Base-by-base conservation (phyloP, 2,113 vertebrate species). In the Lethenteron camtschaticum region DNA sequence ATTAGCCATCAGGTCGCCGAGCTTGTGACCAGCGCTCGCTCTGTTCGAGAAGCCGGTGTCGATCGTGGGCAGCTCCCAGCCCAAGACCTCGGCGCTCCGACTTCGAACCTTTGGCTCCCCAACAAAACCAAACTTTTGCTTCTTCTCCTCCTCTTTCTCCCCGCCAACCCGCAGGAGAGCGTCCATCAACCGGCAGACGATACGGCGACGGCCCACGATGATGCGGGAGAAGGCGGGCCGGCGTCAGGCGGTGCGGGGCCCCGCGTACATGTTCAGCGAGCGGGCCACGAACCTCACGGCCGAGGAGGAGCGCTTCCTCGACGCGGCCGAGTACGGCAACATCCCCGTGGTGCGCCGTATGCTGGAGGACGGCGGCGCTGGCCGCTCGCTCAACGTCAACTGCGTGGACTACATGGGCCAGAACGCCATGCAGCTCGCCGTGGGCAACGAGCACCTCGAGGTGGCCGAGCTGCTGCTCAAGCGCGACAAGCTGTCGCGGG, bases 351-450 rank as follows among this genome's bases (percentile, higher is more conserved):
- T 96, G 55, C 85, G 92, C 56, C 95, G 95, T 76, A 96, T 96
- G 92, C 78, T 96, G 76, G 92, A 96, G 70, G 63, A 66, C 9
- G 9, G n/a, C 63, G 41, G 41, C 41, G 41, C 41, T 41, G 41
- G 41, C 41, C 88, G 90, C 79, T 95, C 92, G 1, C 84, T 96
- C 69, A 96, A 96, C 78, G 88, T 88, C 70, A 96, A 96, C 69
- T 92, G 88, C 0, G 92, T 96, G 2, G 90, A 96, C 80, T 96
- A 96, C 75, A 96, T 96, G 92, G 92, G 92, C 68, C 92, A 96
- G 75, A 96, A 96, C 0, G 84, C 92, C 2, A 76, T 96, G 75
- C 92, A 96, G 78, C 73, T 96, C 68, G 90, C 90, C 0, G 92
- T 96, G 12, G 92, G 87, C 3, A 96, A 96, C 0, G 92, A 96